Conservation (phyloP, 1,140 invertebrate species). For the fruit fly (Drosophila melanogaster) region Release_6_plus_ISO1_MT NT_033779.5:15909501-15910000, state of each 20-base stretch:
- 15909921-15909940: slow-evolving; percentile 23
- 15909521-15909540: no score
- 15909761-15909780: slow-evolving; percentile 54
- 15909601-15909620: background rate
- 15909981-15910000: slow-evolving; percentile 82
- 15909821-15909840: slow-evolving; percentile 80
- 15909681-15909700: slow-evolving; percentile 8
- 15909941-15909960: slow-evolving; percentile 34
- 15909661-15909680: slow-evolving; percentile 1
- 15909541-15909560: no score
- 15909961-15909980: slow-evolving; percentile 81
- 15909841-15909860: slow-evolving; percentile 74
- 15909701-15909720: slow-evolving; percentile 10
- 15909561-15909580: no score
- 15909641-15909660: background rate
- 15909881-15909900: slow-evolving; percentile 22
- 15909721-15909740: slow-evolving; percentile 49
- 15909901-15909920: slow-evolving; percentile 80
- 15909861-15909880: slow-evolving; percentile 34
- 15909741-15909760: slow-evolving; percentile 67
- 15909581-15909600: no score
- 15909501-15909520: no score
- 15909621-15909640: background rate
- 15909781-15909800: slow-evolving; percentile 7
- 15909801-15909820: slow-evolving; percentile 80